A percentile compares a stretch with the other conserved stretches of the same genome.
These are phyloP conservation scores for Anolis sagrei DNA, from an alignment of 2,113 vertebrate genomes.

Conservation along the genomic window DNA sequence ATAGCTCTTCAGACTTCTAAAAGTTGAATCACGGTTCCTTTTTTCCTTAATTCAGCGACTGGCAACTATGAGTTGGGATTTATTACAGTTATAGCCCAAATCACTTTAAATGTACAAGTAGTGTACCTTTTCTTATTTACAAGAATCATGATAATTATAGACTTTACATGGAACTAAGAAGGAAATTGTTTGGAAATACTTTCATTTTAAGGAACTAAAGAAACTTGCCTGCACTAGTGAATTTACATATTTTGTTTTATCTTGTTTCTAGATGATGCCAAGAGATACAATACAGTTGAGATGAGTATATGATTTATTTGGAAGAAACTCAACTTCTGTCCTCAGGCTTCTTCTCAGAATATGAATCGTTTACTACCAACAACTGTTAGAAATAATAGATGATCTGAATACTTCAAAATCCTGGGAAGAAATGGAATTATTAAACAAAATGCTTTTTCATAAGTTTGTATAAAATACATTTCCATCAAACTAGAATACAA, in stretches of 20 bases:
- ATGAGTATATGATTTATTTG: conserved; percentile 37
- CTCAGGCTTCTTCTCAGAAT: conserved; percentile 17
- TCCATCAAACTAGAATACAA: conserved; percentile 38
- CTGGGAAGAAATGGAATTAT: conserved; percentile 38
- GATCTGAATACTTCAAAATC: conserved; percentile 41
- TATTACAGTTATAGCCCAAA: neutral
- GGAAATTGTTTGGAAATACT: neutral
- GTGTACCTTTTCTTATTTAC: neutral
- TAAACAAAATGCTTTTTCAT: conserved; percentile 9
- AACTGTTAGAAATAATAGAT: conserved; percentile 22
- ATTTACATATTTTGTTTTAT: neutral
- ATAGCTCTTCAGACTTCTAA: neutral
- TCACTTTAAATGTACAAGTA: no score
- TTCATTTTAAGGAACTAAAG: neutral
- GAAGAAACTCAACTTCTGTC: conserved; percentile 14
- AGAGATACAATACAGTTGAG: conserved; percentile 8
- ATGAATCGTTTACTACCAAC: conserved; percentile 20
- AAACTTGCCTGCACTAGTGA: neutral
- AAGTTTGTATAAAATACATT: conserved; percentile 27
- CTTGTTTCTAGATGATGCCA: conserved; percentile 59
- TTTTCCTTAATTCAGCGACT: neutral
- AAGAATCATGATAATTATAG: neutral
- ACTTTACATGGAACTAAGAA: neutral
- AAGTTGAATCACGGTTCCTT: neutral
- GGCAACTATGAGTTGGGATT: neutral